A percentile compares a stretch with the other conserved stretches of the same genome.
Conservation (phyloP, 2,113 vertebrate species). For the Empidonax traillii region DNA sequence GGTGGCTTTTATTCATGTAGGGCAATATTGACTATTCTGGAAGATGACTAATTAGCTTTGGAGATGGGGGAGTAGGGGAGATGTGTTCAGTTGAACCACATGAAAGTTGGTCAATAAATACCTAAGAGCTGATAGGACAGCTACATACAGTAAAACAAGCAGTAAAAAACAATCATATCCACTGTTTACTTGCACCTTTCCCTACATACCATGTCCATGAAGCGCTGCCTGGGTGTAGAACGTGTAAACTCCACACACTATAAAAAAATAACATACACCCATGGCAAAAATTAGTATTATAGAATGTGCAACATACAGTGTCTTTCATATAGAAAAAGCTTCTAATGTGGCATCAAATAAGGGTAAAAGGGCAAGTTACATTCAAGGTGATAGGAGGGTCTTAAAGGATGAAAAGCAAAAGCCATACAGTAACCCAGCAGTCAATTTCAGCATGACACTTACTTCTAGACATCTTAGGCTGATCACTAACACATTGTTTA, state of each 20-base stretch:
- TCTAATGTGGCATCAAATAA: neutral
- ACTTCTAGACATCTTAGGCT: neutral
- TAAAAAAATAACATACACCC: neutral
- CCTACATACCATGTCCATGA: accelerated
- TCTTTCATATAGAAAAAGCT: neutral
- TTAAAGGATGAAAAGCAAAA: neutral
- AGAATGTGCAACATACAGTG: neutral
- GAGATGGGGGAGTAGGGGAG: neutral
- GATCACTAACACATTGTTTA: neutral
- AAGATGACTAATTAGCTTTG: neutral
- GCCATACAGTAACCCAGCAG: neutral
- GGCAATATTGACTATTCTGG: neutral
- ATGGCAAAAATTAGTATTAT: neutral
- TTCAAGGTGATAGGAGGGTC: neutral
- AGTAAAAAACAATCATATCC: neutral
- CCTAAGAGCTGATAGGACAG: neutral
- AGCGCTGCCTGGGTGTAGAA: neutral
- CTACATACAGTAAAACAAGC: neutral
- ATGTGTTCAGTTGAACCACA: neutral
- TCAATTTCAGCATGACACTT: neutral
- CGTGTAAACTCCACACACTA: neutral
- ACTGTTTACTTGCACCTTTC: neutral
- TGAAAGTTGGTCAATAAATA: neutral
- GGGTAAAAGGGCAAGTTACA: neutral
- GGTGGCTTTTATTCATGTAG: neutral